Evolutionary conservation across 2,113 vertebrate species (phyloP).

Genomic region (Ameiurus melas): DNA sequence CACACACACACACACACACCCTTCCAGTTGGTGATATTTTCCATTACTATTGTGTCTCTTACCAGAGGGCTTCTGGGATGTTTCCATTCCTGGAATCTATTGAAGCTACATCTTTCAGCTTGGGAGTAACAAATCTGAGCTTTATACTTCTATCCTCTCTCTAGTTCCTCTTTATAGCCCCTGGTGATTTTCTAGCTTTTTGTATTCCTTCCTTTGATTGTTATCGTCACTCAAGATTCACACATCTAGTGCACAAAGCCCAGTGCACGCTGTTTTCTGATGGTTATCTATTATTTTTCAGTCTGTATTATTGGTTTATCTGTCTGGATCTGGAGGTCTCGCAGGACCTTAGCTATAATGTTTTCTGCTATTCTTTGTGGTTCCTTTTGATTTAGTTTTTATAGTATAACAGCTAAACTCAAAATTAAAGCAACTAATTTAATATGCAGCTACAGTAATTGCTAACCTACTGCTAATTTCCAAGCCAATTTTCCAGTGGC

Average conservation of each 20-base stretch:
- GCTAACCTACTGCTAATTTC: not conserved
- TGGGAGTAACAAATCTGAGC: conserved; percentile 37
- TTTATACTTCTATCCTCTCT: not conserved
- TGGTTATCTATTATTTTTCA: conserved; percentile 16
- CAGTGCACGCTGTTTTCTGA: not conserved
- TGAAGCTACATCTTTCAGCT: conserved; percentile 20
- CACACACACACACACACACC: not conserved
- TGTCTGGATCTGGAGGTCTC: conserved; percentile 19
- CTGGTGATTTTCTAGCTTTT: conserved; percentile 16
- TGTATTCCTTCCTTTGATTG: conserved; percentile 19
- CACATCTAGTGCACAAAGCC: not conserved
- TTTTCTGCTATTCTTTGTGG: not conserved
- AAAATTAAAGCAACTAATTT: not conserved
- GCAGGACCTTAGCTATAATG: not conserved
- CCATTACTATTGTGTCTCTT: conserved; percentile 5
- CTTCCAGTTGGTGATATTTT: not conserved
- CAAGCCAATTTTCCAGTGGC: not conserved
- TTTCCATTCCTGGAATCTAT: conserved; percentile 10
- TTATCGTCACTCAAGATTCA: conserved; percentile 6
- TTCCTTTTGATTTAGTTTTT: not conserved
- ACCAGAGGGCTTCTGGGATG: conserved; percentile 2
- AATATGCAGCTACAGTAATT: not conserved
- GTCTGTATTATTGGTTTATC: conserved; percentile 12
- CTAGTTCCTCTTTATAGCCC: not conserved
- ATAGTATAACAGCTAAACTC: not conserved